Percentiles rank a stretch among this genome's conserved stretches.
Evolutionary conservation across 2,888 invertebrate species (phyloP).

Genomic region (Phymatocera aterrima): DNA sequence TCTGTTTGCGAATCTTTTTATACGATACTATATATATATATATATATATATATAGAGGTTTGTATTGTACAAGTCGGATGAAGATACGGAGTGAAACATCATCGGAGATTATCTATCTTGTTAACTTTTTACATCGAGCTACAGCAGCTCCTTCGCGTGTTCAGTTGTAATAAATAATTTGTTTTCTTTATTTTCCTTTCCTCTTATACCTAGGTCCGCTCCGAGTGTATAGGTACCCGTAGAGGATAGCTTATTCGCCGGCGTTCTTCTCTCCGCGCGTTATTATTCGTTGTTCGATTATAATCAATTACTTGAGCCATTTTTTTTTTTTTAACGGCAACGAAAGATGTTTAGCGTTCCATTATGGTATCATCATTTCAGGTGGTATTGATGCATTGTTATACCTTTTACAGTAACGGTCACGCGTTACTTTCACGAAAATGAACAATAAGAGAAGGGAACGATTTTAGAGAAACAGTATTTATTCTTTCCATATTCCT

Average conservation of each 20-base stretch:
- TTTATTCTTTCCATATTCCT: not conserved
- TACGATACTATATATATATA: too few relatives aligned
- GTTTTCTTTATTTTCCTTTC: not conserved
- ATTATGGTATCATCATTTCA: too few relatives aligned
- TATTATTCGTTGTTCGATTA: not conserved
- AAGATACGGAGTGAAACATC: not conserved
- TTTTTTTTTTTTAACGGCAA: too few relatives aligned
- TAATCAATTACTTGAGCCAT: slow-evolving; percentile 10
- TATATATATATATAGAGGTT: not conserved
- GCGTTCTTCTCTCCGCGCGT: too few relatives aligned
- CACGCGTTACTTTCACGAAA: not conserved
- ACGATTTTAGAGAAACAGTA: not conserved
- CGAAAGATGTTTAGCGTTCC: too few relatives aligned
- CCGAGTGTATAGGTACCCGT: not conserved
- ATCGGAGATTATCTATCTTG: not conserved
- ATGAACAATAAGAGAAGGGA: not conserved
- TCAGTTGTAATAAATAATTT: not conserved
- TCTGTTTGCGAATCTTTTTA: too few relatives aligned
- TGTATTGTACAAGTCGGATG: not conserved
- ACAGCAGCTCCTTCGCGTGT: not conserved
- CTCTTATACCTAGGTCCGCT: too few relatives aligned
- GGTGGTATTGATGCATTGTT: too few relatives aligned
- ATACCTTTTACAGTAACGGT: not conserved
- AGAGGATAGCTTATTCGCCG: too few relatives aligned
- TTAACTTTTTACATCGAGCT: slow-evolving; percentile 21